phyloP scores from a whole-genome alignment of 2,888 invertebrate species.

The Xanthorhoe designata region DNA sequence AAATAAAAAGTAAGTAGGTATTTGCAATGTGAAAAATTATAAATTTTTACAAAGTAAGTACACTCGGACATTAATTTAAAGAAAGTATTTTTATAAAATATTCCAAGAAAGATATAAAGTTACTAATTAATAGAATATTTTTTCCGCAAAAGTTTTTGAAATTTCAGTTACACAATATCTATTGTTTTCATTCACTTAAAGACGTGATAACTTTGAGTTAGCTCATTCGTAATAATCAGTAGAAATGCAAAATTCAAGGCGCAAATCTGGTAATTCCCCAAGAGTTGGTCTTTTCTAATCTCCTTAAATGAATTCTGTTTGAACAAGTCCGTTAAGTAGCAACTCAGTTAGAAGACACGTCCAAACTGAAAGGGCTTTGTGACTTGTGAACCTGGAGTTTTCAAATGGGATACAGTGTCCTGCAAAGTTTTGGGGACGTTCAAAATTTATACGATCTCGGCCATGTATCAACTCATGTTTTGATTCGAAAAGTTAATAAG shows the following conservation, averaged over 20 bases:
- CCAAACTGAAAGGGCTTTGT: conserved; percentile 50
- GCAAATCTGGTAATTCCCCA: conserved; percentile 55
- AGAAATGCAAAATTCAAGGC: conserved; percentile 48
- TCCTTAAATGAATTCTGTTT: conserved; percentile 56
- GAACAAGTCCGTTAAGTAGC: conserved; percentile 61
- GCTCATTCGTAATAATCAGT: conserved; percentile 19
- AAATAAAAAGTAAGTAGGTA: too few relatives aligned
- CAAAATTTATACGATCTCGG: background rate
- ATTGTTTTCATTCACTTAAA: background rate
- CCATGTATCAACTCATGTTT: too few relatives aligned
- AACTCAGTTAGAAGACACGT: conserved; percentile 59
- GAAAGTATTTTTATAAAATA: too few relatives aligned
- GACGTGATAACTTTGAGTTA: conserved; percentile 3
- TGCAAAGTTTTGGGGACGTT: background rate
- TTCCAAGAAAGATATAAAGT: too few relatives aligned
- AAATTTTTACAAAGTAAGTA: too few relatives aligned
- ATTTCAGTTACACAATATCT: too few relatives aligned
- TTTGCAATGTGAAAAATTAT: too few relatives aligned
- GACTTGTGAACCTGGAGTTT: conserved; percentile 35
- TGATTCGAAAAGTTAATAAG: too few relatives aligned
- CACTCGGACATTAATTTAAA: too few relatives aligned
- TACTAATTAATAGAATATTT: too few relatives aligned
- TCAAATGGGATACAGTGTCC: conserved; percentile 9
- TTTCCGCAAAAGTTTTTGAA: too few relatives aligned
- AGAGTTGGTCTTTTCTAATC: conserved; percentile 60